phyloP scores from a whole-genome alignment of 2,797 vertebrate genomes.

The Myoxocephalus aenaeus region DNA sequence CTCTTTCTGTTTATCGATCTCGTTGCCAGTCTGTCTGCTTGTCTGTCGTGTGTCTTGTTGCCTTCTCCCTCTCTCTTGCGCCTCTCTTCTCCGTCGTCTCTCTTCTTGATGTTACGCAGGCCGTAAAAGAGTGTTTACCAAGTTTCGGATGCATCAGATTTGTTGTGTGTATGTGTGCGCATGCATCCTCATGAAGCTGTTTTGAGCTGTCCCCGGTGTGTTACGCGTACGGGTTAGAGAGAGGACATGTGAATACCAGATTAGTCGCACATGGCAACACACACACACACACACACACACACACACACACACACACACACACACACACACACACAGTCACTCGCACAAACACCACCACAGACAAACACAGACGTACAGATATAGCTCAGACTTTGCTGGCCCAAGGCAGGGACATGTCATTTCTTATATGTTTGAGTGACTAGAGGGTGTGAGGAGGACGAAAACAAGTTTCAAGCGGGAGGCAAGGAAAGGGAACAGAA shows the following conservation, averaged over 20 bases:
- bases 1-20: conserved; percentile 15
- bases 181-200: not conserved
- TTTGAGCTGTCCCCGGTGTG: not conserved
- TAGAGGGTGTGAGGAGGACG: conserved; percentile 29
- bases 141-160: conserved; percentile 26
- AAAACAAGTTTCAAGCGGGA: conserved; percentile 19
- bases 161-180: conserved; percentile 6
- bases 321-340: conserved; percentile 11
- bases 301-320: conserved; percentile 10
- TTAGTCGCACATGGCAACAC: conserved; percentile 26
- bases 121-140: conserved; percentile 24
- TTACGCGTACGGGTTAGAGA: conserved; percentile 43
- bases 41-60: not conserved
- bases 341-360: conserved; percentile 29
- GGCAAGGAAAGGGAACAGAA: conserved; percentile 2
- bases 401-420: conserved; percentile 53
- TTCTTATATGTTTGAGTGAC: conserved; percentile 59
- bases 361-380: conserved; percentile 40
- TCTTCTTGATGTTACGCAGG: conserved; percentile 20
- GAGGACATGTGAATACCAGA: conserved; percentile 56
- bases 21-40: not conserved
- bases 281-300: not conserved
- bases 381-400: conserved; percentile 47
- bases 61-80: not conserved
- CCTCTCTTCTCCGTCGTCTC: not conserved